A percentile compares a stretch with the other conserved stretches of the same genome.
phyloP scores from a whole-genome alignment of 2,113 vertebrate species.

The Numenius arquata region DNA sequence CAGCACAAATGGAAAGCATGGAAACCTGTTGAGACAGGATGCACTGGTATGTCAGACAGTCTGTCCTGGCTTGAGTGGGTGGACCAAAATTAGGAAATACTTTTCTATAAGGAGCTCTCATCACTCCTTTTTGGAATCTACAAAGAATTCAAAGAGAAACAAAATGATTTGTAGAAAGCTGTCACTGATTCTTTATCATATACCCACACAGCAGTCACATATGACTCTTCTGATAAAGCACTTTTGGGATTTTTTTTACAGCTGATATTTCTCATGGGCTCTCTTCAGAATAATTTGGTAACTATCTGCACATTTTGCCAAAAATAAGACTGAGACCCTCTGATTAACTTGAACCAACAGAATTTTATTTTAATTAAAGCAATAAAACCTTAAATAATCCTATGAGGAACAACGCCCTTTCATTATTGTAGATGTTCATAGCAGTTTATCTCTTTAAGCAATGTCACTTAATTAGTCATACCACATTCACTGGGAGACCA shows the following conservation, averaged over 20 bases:
- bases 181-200: neutral
- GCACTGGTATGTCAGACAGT: neutral
- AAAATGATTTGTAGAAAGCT: neutral
- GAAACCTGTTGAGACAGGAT: neutral
- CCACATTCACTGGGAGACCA: neutral
- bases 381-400: neutral
- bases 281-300: neutral
- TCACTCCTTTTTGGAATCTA: neutral
- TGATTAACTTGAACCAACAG: neutral
- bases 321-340: neutral
- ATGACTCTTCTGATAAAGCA: neutral
- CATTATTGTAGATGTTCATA: neutral
- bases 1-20: neutral
- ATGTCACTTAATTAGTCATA: neutral
- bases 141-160: neutral
- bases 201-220: neutral
- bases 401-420: neutral
- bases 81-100: neutral
- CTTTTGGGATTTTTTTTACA: neutral
- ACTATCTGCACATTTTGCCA: neutral
- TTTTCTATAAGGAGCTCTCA: neutral
- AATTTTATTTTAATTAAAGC: neutral
- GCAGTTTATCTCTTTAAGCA: neutral
- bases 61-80: neutral
- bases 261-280: neutral